Evolutionary conservation across 1,140 invertebrate genomes (phyloP).

Genomic region (Andrena cerasifolii): DNA sequence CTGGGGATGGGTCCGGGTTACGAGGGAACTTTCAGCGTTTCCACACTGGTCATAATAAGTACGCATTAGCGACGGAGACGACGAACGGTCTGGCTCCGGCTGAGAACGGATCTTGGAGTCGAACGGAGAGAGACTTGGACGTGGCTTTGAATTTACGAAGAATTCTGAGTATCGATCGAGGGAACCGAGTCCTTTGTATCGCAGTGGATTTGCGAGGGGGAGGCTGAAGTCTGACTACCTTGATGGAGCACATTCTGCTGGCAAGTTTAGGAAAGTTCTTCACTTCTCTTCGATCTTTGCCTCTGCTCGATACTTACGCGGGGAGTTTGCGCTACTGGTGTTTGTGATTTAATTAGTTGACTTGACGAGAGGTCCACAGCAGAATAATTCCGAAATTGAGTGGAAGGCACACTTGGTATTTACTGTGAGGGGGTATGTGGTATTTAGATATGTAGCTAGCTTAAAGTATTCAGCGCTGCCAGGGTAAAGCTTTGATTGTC

Average conservation of each 20-base stretch:
- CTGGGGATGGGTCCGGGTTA: slow-evolving; percentile 19
- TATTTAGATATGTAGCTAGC: no score
- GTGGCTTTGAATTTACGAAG: slow-evolving; percentile 11
- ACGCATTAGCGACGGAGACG: slow-evolving; percentile 8
- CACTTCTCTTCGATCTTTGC: no score
- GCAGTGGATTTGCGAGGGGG: neutral
- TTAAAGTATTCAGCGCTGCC: no score
- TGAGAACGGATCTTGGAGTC: neutral
- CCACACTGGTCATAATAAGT: slow-evolving; percentile 33
- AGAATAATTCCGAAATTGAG: no score
- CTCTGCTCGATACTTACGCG: slow-evolving; percentile 16
- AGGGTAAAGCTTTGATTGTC: no score
- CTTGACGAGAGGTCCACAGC: no score
- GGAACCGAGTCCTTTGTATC: neutral
- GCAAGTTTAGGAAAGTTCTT: neutral
- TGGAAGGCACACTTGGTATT: no score
- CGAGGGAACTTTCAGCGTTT: slow-evolving; percentile 50
- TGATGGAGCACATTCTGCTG: neutral
- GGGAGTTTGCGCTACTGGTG: no score
- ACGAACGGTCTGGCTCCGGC: neutral
- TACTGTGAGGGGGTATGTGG: no score
- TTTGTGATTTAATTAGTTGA: no score
- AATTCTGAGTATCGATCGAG: neutral
- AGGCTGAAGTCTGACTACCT: neutral
- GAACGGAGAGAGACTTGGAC: neutral